A percentile compares a stretch with the other conserved stretches of the same genome.
Conservation (phyloP, 2,888 invertebrate genomes). For the Conomelus anceps region DNA sequence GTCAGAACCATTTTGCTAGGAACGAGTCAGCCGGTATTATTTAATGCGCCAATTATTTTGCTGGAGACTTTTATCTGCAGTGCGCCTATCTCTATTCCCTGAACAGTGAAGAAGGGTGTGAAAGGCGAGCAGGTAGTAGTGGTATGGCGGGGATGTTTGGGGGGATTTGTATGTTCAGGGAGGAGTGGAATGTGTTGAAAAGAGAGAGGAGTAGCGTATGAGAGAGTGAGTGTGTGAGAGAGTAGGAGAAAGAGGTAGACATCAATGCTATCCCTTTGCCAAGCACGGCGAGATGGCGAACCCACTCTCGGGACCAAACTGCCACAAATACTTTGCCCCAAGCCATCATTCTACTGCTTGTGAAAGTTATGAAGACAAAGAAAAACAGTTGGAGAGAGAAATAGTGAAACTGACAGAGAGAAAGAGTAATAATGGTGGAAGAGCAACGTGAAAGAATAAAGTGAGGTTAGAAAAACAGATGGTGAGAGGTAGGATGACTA, state of each 20-base stretch:
- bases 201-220: not conserved
- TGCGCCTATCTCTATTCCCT: not conserved
- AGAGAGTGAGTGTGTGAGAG: not conserved
- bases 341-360: not conserved
- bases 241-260: not conserved
- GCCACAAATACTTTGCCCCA: not conserved
- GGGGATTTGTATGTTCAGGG: too few species aligned
- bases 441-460: not conserved
- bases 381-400: not conserved
- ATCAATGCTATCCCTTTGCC: not conserved
- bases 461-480: not conserved
- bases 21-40: not conserved
- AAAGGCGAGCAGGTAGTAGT: not conserved
- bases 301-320: not conserved
- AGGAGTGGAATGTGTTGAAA: not conserved
- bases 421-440: not conserved
- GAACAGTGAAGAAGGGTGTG: not conserved
- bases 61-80: not conserved
- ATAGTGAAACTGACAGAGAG: too few species aligned
- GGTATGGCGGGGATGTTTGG: not conserved
- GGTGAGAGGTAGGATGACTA: not conserved
- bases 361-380: not conserved
- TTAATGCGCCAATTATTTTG: not conserved
- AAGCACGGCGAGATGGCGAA: not conserved
- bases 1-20: not conserved